A percentile compares a stretch with the other conserved stretches of the same genome.
Conservation (phyloP, 2,888 invertebrate genomes). For the Athalia cordata region DNA sequence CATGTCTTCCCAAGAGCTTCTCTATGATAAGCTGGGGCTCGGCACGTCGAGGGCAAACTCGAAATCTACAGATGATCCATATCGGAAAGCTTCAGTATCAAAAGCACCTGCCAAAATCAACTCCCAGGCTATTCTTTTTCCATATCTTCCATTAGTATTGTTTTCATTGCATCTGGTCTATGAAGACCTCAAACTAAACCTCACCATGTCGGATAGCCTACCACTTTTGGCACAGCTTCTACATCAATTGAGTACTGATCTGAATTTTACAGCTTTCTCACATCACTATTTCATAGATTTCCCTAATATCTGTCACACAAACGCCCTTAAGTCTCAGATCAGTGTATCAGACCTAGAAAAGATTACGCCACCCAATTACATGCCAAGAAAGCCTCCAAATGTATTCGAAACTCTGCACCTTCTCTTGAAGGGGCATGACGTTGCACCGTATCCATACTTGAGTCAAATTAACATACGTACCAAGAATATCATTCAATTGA, state of each 20-base stretch:
- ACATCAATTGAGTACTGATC: constrained; percentile 85
- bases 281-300: constrained; percentile 92
- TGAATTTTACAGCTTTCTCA: constrained; percentile 82
- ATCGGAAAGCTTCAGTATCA: constrained; percentile 46
- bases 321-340: constrained; percentile 74
- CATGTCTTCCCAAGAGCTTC: constrained; percentile 73
- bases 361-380: constrained; percentile 78
- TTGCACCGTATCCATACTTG: constrained; percentile 83
- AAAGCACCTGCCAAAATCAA: constrained; percentile 75
- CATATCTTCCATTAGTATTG: constrained; percentile 83
- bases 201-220: constrained; percentile 81
- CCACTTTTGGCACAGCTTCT: constrained; percentile 83
- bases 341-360: constrained; percentile 77
- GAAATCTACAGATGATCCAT: constrained; percentile 46
- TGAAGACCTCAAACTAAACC: constrained; percentile 92
- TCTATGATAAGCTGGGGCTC: constrained; percentile 74
- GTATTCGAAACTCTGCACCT: constrained; percentile 83
- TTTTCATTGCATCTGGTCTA: constrained; percentile 91
- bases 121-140: constrained; percentile 81
- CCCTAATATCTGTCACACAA: constrained; percentile 78
- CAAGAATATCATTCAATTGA: constrained; percentile 84
- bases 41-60: constrained; percentile 53
- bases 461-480: constrained; percentile 83
- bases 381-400: constrained; percentile 80
- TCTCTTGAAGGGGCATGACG: constrained; percentile 76